Base-by-base conservation (phyloP, 1,140 invertebrate genomes). In the Lanistes nyassanus region DNA sequence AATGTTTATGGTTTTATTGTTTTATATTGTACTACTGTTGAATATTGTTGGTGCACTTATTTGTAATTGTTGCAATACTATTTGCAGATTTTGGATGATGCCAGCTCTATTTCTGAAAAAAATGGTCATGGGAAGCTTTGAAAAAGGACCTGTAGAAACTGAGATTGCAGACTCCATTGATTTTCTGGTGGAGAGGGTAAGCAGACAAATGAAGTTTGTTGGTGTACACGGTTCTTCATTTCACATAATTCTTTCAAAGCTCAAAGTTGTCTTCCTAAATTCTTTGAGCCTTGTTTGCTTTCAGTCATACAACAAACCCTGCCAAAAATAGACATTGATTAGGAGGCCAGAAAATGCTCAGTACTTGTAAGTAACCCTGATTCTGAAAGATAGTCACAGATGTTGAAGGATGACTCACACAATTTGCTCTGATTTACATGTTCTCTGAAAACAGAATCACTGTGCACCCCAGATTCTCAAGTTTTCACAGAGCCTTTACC, bases 151-250 rank as follows among this genome's bases (percentile, higher is more conserved):
- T 53, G 91, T 93, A 58, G 95, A 96, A 86, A 89, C 91, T 42
- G 91, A 93, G 80, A 96, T 97, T 80, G 92, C 94, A 62, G 94
- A 95, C 84, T 93, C 95, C 39, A 93, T 96, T 77, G 95, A 97
- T 89, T 97, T 97, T 87, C 96, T 97, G 94, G 94, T 95, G 2
- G 94, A 96, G 91, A 93, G 93, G 88, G 95, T 96, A 92, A 91
- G 89, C 13, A 26, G 4, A 47, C 19, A 2, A 47, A 6, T 16
- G 9, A 16, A 6, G 5, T 2, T 13, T 9, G 42, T 9, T 47
- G 42, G 2, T 47, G 42, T 1, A 16, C n/a, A n/a, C n/a, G n/a
- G n/a, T n/a, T n/a, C n/a, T n/a, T n/a, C n/a, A n/a, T n/a, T n/a
- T n/a, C n/a, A n/a, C n/a, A n/a, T n/a, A n/a, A n/a, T n/a, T n/a